Evolutionary conservation across 2,888 invertebrate species (phyloP), one percentile per base, ranked within the genome.

Genomic region (Endotricha flammealis): DNA sequence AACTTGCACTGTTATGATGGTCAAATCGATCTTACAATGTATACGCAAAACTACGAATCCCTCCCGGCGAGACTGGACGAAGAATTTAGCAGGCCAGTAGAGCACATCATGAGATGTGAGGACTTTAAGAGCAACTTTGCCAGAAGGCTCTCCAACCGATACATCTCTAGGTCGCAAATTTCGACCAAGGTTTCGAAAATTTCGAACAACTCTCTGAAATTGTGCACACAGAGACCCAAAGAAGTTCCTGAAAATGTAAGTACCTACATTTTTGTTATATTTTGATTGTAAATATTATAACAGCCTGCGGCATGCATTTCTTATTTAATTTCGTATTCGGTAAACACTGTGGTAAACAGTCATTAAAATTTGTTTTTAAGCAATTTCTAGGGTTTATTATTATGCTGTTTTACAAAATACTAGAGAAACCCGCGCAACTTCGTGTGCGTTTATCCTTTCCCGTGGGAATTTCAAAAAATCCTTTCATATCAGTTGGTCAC

Each of bases 81-180:
- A 33, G 80, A 73, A 57, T 83, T 82, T 46, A 70, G 68, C 42
- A 70, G 63, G 48, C 78, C 86, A 29, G 82, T 85, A 32, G 85
- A 86, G 63, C 77, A 82, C 10, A 81, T 86, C 43, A 86, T 86
- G 85, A 69, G 72, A 52, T 83, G 82, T 55, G 82, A 83, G 46
- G 81, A 86, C 53, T 86, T 86, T 49, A 86, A 86, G 46, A 86
- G 85, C 46, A 85, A 83, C 57, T 86, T 86, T 44, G 85, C 85
- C 1, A 73, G 85, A 52, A 78, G 71, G 46, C 70, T 86, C 35
- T 86, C 85, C n/a, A 79, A 82, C 51, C 67, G 85, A 36, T 85
- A 78, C 49, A 73, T 58, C 39, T 63, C 76, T 41, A 71, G 68
- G 44, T 52, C 77, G 12, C 64, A 76, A 9, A 50, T 58, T 7